These are phyloP conservation scores for Harpegnathos saltator DNA, from an alignment of 1,140 invertebrate genomes.

Conservation along the genomic window DNA sequence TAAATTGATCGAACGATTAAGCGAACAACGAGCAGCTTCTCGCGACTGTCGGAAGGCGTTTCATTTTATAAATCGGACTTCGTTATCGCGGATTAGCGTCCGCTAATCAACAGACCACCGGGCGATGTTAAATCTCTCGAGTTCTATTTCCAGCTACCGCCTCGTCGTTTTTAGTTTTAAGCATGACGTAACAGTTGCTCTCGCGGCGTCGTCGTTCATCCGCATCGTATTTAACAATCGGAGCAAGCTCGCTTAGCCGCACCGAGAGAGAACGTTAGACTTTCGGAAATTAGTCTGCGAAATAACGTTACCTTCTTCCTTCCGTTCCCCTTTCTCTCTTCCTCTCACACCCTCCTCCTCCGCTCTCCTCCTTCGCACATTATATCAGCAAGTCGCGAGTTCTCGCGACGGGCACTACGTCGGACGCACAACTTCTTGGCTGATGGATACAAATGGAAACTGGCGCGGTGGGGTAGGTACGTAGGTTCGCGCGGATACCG, in stretches of 20 bases:
- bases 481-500: constrained; percentile 19
- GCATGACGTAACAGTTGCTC: neutral
- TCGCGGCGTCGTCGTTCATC: neutral
- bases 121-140: neutral
- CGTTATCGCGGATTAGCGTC: too few species aligned
- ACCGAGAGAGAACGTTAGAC: neutral
- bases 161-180: constrained; percentile 7
- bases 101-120: too few species aligned
- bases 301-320: constrained; percentile 26
- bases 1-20: neutral
- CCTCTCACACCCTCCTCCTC: neutral
- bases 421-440: constrained; percentile 42
- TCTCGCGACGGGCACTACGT: neutral
- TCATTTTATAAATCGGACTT: too few species aligned
- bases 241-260: neutral
- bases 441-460: constrained; percentile 70
- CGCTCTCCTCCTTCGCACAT: neutral
- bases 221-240: neutral
- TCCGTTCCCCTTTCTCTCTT: neutral
- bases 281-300: constrained; percentile 46
- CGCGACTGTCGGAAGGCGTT: too few species aligned
- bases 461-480: neutral
- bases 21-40: too few species aligned
- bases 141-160: neutral
- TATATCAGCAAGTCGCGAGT: neutral